Evolutionary conservation across 2,888 invertebrate genomes (phyloP).

Genomic region (Lypha dubia): DNA sequence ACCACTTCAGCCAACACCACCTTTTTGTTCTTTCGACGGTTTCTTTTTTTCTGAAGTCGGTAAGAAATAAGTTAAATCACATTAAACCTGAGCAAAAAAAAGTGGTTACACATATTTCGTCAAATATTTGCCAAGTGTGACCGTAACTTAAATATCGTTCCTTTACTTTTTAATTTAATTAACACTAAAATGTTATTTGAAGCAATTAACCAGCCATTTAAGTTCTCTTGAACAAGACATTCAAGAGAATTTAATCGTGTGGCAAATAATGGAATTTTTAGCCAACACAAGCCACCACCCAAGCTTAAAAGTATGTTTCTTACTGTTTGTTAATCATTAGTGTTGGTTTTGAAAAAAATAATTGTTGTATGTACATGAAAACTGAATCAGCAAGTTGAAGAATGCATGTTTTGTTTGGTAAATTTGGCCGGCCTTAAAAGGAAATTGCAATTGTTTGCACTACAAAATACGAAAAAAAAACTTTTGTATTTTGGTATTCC

Average conservation of each 20-base stretch:
- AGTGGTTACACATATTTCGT: no score
- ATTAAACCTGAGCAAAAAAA: no score
- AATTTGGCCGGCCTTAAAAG: constrained; percentile 40
- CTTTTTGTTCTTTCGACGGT: no score
- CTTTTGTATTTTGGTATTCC: constrained; percentile 31
- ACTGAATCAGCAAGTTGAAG: background rate
- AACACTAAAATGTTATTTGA: constrained; percentile 31
- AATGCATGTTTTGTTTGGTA: constrained; percentile 27
- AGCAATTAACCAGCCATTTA: constrained; percentile 26
- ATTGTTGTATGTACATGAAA: background rate
- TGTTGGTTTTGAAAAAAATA: background rate
- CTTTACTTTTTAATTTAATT: constrained; percentile 37
- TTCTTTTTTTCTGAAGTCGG: no score
- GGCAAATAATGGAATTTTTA: constrained; percentile 3
- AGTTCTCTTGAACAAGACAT: constrained; percentile 16
- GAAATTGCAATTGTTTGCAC: constrained; percentile 44
- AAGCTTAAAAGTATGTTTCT: constrained; percentile 29
- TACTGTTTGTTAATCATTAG: constrained; percentile 45
- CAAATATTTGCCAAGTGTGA: no score
- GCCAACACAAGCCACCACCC: constrained; percentile 30
- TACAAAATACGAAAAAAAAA: constrained; percentile 33
- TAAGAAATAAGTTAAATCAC: no score
- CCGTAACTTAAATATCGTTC: background rate
- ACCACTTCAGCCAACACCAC: no score
- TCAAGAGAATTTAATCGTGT: constrained; percentile 14